These are phyloP conservation scores for silkworm (Bombyx mori) DNA, from an alignment of 1,140 invertebrate species.

Conservation along the genomic window DNA sequence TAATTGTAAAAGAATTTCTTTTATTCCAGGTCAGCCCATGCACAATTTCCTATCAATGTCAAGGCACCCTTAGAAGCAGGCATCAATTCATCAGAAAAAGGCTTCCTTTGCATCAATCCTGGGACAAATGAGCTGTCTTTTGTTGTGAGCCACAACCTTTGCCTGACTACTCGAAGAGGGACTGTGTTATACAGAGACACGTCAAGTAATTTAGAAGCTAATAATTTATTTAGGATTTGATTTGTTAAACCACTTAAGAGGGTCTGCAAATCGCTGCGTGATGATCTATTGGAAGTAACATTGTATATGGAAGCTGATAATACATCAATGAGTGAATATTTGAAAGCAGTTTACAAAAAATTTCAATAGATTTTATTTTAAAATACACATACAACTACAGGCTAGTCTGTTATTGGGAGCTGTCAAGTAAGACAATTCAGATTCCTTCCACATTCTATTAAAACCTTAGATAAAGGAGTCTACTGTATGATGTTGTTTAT, in stretches of 20 bases:
- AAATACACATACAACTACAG: not conserved
- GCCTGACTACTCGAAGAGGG: conserved; percentile 72
- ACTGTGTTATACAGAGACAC: conserved; percentile 23
- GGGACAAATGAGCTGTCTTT: conserved; percentile 56
- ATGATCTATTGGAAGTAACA: conserved; percentile 65
- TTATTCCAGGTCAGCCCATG: conserved; percentile 29
- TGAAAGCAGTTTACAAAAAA: conserved; percentile 71
- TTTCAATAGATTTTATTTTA: not conserved
- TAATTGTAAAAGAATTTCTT: too few species aligned
- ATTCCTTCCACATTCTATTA: too few species aligned
- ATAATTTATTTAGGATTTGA: too few species aligned
- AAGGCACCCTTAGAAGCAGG: conserved; percentile 70
- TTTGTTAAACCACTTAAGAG: conserved; percentile 38
- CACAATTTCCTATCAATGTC: conserved; percentile 73
- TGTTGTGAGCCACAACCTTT: too few species aligned
- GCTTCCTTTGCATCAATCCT: conserved; percentile 75
- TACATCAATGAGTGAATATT: conserved; percentile 73
- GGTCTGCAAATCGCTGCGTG: conserved; percentile 57
- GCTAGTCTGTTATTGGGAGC: not conserved
- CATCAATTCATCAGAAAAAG: conserved; percentile 78
- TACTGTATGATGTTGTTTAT: too few species aligned
- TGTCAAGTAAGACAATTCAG: too few species aligned
- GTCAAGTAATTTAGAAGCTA: too few species aligned
- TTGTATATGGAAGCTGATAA: conserved; percentile 74
- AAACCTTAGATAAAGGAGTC: too few species aligned